These are phyloP conservation scores for Gymnocheta viridis DNA, from an alignment of 2,888 invertebrate genomes.

Conservation along the genomic window DNA sequence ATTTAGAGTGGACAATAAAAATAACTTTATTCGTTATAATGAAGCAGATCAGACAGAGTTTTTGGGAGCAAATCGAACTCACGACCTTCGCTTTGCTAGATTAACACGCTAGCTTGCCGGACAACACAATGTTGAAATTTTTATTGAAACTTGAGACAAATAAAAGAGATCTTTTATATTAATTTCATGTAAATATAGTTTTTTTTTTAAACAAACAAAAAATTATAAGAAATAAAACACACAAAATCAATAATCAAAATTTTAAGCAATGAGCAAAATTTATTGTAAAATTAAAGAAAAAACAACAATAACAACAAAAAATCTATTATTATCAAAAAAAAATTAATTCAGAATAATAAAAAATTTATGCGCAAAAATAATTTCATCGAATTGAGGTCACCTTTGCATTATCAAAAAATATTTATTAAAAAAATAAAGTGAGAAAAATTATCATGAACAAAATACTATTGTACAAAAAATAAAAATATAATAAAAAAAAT, in stretches of 20 bases:
- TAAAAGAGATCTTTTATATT: neutral
- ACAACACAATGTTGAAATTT: too few relatives aligned
- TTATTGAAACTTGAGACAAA: conserved; percentile 2
- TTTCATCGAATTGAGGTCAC: conserved; percentile 71
- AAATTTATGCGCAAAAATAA: conserved; percentile 61
- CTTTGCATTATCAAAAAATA: conserved; percentile 72
- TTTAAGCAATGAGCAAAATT: conserved; percentile 1
- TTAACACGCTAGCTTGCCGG: too few relatives aligned
- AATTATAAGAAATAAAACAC: neutral
- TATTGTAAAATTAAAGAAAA: conserved; percentile 34
- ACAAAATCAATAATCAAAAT: neutral
- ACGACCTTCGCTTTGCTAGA: too few relatives aligned
- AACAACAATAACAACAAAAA: conserved; percentile 18
- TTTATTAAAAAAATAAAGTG: conserved; percentile 44
- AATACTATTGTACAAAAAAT: conserved; percentile 51
- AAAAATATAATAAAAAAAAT: conserved; percentile 39
- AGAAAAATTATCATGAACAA: conserved; percentile 51
- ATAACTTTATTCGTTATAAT: too few relatives aligned
- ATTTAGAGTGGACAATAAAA: too few relatives aligned
- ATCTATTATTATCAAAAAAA: conserved; percentile 60
- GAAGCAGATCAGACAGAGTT: too few relatives aligned
- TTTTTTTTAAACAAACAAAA: neutral
- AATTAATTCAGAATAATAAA: conserved; percentile 6
- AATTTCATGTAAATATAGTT: neutral
- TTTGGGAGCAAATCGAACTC: too few relatives aligned